A percentile compares a stretch with the other conserved stretches of the same genome.
phyloP scores from a whole-genome alignment of 1,140 invertebrate genomes.

The Aphis craccivora region DNA sequence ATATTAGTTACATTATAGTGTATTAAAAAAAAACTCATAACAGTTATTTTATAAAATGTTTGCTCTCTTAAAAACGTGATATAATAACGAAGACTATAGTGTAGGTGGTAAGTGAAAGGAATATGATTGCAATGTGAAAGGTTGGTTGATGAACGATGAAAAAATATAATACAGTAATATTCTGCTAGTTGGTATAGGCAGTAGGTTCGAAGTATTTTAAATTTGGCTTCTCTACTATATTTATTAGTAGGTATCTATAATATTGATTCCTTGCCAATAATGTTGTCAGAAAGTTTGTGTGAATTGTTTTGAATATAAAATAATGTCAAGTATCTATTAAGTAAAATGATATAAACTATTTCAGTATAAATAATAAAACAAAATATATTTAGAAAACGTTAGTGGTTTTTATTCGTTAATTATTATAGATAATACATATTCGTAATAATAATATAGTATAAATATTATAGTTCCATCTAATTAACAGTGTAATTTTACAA shows the following conservation, averaged over 20 bases:
- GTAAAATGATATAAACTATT: background rate
- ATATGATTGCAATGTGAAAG: slow-evolving; percentile 16
- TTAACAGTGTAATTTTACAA: background rate
- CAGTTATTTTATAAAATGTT: background rate
- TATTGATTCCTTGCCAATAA: slow-evolving; percentile 2
- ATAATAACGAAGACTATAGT: background rate
- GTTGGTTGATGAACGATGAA: background rate
- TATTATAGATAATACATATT: background rate
- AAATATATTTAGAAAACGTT: background rate
- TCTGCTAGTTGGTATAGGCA: background rate
- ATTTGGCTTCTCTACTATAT: background rate
- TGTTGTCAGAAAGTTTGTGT: background rate
- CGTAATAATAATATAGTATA: background rate
- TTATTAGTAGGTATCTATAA: background rate
- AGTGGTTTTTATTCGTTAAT: background rate
- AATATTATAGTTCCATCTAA: background rate
- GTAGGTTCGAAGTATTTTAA: background rate
- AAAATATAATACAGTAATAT: background rate
- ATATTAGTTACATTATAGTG: background rate
- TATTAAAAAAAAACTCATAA: background rate
- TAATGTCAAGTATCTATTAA: background rate
- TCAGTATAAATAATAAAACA: background rate
- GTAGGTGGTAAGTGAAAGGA: slow-evolving; percentile 47
- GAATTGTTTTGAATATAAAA: background rate
- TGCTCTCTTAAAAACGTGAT: background rate